Evolutionary conservation across 2,113 vertebrate genomes (phyloP).

Genomic region (Panthera leo): DNA sequence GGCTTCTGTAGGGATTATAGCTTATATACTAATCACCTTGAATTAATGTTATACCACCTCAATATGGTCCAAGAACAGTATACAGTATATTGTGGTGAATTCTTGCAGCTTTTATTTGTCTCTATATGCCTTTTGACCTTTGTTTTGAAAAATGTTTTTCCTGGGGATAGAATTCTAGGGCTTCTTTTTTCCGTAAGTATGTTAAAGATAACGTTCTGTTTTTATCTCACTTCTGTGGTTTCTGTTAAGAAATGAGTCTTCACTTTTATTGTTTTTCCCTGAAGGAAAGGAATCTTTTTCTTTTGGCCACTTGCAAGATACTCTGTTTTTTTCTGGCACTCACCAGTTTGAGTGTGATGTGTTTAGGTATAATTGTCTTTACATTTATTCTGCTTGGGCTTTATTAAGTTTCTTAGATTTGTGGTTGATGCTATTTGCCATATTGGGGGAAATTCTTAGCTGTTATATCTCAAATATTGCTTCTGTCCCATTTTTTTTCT

Average conservation of each 20-base stretch:
- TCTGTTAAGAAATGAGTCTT: neutral
- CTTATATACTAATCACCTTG: neutral
- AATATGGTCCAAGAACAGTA: neutral
- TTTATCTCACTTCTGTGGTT: neutral
- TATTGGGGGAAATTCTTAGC: neutral
- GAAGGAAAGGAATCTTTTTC: neutral
- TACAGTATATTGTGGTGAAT: neutral
- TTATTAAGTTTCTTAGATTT: neutral
- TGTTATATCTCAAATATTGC: neutral
- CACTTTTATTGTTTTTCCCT: neutral
- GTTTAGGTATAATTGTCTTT: neutral
- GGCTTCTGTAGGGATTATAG: neutral
- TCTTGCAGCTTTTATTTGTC: neutral
- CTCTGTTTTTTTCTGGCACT: neutral
- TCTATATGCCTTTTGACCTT: neutral
- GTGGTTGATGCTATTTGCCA: neutral
- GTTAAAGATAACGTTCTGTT: neutral
- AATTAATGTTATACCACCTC: neutral
- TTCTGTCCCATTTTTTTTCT: neutral
- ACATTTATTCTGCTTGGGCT: neutral
- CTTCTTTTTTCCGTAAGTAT: neutral
- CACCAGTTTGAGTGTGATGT: neutral
- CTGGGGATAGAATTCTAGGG: neutral
- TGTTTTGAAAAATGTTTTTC: neutral
- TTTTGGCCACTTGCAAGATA: neutral